Conservation (phyloP, 1,140 invertebrate genomes). For the Bacillus rossius region DNA sequence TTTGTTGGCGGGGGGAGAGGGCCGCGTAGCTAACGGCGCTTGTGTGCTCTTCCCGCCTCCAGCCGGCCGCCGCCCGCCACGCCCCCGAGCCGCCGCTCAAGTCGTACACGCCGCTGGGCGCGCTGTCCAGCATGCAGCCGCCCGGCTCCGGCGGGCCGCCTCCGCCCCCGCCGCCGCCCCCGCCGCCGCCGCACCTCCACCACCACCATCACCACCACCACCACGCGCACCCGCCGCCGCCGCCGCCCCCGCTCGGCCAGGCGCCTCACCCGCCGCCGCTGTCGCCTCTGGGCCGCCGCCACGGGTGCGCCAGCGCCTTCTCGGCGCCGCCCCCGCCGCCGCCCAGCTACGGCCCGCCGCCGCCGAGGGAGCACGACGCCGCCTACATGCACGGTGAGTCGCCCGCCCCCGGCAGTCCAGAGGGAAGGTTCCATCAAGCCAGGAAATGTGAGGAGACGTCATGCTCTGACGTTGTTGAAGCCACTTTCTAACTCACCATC, state of each 20-base stretch:
- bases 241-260: conserved; percentile 35
- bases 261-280: conserved; percentile 36
- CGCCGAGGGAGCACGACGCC: conserved; percentile 19
- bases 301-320: conserved; percentile 50
- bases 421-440: too few species aligned
- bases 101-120: conserved; percentile 73
- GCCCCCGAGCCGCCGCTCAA: conserved; percentile 46
- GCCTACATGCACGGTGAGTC: conserved; percentile 15
- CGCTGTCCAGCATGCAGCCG: conserved; percentile 82
- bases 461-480: too few species aligned
- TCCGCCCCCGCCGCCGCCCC: conserved; percentile 37
- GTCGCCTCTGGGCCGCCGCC: conserved; percentile 34
- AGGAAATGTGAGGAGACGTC: too few species aligned
- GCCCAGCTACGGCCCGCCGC: conserved; percentile 28
- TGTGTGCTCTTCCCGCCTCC: neutral
- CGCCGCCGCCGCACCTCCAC: conserved; percentile 39
- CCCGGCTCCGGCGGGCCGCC: conserved; percentile 45
- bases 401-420: too few species aligned
- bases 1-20: too few species aligned
- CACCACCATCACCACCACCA: conserved; percentile 23
- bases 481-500: too few species aligned
- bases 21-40: too few species aligned
- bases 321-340: conserved; percentile 40
- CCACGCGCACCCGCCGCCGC: conserved; percentile 28
- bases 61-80: neutral